Evolutionary conservation across 2,113 vertebrate species (phyloP).

Genomic region (Saimiri boliviensis): DNA sequence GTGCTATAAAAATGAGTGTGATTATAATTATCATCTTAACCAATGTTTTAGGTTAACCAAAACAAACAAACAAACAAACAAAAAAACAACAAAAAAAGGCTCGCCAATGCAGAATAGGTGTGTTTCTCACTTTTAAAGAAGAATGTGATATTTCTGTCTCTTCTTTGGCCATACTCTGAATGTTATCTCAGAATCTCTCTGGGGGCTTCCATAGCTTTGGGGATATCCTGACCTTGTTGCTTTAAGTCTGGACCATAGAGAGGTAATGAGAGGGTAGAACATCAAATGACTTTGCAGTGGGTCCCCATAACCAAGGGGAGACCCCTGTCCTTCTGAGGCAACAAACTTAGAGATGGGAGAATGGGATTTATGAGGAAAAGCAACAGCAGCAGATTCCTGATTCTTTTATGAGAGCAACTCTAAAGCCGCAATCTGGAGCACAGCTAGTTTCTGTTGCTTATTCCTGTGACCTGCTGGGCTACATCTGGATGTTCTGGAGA

Average conservation of each 20-base stretch:
- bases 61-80: no score
- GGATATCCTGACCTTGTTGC: neutral
- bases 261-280: neutral
- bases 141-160: neutral
- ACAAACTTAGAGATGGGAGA: neutral
- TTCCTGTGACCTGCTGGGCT: neutral
- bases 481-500: neutral
- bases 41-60: neutral
- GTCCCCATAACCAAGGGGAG: neutral
- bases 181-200: neutral
- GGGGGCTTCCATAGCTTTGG: neutral
- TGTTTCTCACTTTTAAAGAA: neutral
- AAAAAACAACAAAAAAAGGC: neutral
- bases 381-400: neutral
- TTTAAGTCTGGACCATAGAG: neutral
- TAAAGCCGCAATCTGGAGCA: neutral
- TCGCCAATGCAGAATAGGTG: neutral
- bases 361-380: neutral
- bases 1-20: constrained; percentile 14
- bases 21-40: neutral
- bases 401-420: neutral
- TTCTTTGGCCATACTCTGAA: neutral
- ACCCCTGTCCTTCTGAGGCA: neutral
- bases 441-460: neutral
- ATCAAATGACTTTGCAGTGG: neutral